phyloP scores from a whole-genome alignment of 1,140 invertebrate genomes.

The Philotrypesis tridentata region DNA sequence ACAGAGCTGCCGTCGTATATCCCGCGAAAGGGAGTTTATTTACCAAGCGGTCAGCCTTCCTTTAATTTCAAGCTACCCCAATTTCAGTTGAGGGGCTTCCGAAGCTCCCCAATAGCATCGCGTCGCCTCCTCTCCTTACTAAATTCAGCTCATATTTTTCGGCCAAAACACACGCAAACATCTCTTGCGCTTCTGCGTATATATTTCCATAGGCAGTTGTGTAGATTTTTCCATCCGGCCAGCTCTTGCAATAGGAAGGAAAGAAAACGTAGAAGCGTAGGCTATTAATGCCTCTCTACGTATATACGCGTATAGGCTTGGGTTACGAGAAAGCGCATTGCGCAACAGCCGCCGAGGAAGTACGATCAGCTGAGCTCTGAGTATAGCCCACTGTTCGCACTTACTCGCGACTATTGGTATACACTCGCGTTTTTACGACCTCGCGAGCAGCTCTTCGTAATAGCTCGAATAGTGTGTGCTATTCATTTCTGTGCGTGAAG shows the following conservation, averaged over 20 bases:
- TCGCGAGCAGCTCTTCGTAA: not conserved
- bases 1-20: too few relatives aligned
- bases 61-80: not conserved
- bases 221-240: not conserved
- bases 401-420: not conserved
- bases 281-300: slow-evolving; percentile 3
- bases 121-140: too few relatives aligned
- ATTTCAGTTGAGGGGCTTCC: not conserved
- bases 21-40: not conserved
- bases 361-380: slow-evolving; percentile 3
- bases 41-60: not conserved
- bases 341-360: slow-evolving; percentile 28
- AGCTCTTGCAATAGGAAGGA: slow-evolving; percentile 16
- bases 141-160: not conserved
- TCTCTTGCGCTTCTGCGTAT: too few relatives aligned
- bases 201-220: not conserved
- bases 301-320: not conserved
- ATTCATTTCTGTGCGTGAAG: too few relatives aligned
- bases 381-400: not conserved
- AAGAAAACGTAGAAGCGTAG: slow-evolving; percentile 5
- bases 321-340: slow-evolving; percentile 35
- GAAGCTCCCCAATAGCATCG: not conserved
- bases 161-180: not conserved
- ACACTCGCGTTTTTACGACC: not conserved
- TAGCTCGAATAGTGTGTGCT: too few relatives aligned